Percentiles rank a stretch among this genome's conserved stretches.
phyloP scores from a whole-genome alignment of 2,113 vertebrate species.

The Cinclus cinclus region DNA sequence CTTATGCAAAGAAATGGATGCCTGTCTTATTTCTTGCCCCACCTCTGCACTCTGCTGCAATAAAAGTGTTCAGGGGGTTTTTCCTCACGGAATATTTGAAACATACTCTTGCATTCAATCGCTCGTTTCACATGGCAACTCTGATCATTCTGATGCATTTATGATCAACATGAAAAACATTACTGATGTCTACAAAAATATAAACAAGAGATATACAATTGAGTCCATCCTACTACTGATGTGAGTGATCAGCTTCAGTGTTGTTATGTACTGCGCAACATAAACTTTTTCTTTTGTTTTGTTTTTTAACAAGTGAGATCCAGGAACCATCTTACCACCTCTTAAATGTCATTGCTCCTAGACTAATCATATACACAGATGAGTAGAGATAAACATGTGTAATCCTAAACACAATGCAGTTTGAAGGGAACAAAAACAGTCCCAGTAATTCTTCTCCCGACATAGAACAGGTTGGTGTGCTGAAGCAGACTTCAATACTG shows the following conservation, averaged over 20 bases:
- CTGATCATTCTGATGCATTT: neutral
- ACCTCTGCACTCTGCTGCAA: neutral
- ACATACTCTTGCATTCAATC: neutral
- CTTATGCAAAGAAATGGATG: neutral
- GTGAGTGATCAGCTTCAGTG: neutral
- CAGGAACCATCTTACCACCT: neutral
- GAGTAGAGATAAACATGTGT: neutral
- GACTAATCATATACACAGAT: neutral
- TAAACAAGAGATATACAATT: neutral
- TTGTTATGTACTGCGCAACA: neutral
- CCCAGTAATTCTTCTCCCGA: neutral
- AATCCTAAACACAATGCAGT: neutral
- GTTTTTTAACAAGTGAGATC: neutral
- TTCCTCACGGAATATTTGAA: neutral
- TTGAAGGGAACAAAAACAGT: neutral
- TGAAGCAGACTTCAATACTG: neutral
- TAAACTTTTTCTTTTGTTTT: neutral
- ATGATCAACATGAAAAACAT: neutral
- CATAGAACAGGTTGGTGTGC: neutral
- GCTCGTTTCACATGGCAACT: neutral
- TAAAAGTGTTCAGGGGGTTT: rapidly evolving
- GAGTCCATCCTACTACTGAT: neutral
- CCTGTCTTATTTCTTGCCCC: neutral
- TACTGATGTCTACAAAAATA: neutral
- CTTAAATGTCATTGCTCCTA: neutral